These are phyloP conservation scores for Spea multiplicata DNA, from an alignment of 2,113 vertebrate genomes.

Conservation along the genomic window DNA sequence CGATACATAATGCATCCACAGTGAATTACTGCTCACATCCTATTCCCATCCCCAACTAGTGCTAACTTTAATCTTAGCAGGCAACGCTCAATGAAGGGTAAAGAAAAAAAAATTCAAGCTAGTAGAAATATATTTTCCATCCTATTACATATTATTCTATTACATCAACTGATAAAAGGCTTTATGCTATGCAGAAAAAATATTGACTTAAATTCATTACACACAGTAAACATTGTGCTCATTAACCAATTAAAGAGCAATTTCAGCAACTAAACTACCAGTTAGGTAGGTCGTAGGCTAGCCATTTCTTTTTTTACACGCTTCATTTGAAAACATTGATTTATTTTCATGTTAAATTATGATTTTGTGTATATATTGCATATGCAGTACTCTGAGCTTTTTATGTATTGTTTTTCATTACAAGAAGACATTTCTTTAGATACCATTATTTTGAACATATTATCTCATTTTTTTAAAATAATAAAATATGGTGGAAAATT, in stretches of 20 bases:
- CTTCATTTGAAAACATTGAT: conserved; percentile 16
- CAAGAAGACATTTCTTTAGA: no score
- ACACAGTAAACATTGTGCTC: conserved; percentile 11
- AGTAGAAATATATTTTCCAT: not conserved
- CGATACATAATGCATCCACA: not conserved
- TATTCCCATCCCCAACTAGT: conserved; percentile 3
- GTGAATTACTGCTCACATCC: not conserved
- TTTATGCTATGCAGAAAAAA: conserved; percentile 13
- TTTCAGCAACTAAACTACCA: conserved; percentile 22
- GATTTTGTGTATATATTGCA: not conserved
- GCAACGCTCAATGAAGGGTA: not conserved
- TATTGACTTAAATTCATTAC: conserved; percentile 18
- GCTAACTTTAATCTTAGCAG: conserved; percentile 2
- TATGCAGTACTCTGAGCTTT: no score
- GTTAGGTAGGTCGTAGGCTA: conserved; percentile 1
- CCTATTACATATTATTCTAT: not conserved
- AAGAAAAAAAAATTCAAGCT: not conserved
- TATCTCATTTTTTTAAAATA: no score
- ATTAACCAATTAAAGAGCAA: conserved; percentile 29
- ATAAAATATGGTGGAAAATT: no score
- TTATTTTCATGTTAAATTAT: conserved; percentile 13
- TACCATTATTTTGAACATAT: no score
- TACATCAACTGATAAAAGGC: not conserved
- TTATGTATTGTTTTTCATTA: no score
- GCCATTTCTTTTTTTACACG: conserved; percentile 13